A percentile compares a stretch with the other conserved stretches of the same genome.
These are phyloP conservation scores for Varecia variegata DNA, from an alignment of 2,797 vertebrate genomes.

Conservation along the genomic window DNA sequence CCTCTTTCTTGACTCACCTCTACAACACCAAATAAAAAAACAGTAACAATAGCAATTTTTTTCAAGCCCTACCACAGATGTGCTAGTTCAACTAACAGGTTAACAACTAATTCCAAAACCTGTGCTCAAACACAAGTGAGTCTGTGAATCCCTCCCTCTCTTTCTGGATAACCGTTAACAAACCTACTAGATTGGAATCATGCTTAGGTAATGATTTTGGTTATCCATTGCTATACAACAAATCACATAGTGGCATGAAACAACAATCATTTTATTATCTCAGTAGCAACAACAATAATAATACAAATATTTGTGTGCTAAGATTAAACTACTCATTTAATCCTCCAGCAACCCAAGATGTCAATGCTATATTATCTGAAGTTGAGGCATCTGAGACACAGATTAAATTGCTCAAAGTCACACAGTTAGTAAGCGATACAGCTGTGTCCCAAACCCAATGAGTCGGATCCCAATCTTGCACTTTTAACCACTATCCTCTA, in stretches of 20 bases:
- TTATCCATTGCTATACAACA: neutral
- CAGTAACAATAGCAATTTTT: neutral
- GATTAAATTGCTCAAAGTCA: neutral
- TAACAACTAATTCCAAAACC: neutral
- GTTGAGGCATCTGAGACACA: neutral
- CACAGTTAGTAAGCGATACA: neutral
- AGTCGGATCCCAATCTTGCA: neutral
- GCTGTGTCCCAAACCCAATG: neutral
- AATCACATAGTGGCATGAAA: neutral
- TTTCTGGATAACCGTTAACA: neutral
- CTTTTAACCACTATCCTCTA: neutral
- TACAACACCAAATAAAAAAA: neutral
- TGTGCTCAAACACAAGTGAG: neutral
- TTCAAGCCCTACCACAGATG: neutral
- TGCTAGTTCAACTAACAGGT: neutral
- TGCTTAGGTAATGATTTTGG: neutral
- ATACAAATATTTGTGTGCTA: neutral
- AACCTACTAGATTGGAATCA: neutral
- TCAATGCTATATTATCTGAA: neutral
- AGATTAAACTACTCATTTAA: neutral
- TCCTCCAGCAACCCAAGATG: neutral
- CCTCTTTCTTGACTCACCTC: neutral
- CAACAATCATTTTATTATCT: neutral
- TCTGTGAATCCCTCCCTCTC: neutral
- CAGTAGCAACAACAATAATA: neutral